Conservation (phyloP, 2,888 invertebrate species). For the Atherix ibis region DNA sequence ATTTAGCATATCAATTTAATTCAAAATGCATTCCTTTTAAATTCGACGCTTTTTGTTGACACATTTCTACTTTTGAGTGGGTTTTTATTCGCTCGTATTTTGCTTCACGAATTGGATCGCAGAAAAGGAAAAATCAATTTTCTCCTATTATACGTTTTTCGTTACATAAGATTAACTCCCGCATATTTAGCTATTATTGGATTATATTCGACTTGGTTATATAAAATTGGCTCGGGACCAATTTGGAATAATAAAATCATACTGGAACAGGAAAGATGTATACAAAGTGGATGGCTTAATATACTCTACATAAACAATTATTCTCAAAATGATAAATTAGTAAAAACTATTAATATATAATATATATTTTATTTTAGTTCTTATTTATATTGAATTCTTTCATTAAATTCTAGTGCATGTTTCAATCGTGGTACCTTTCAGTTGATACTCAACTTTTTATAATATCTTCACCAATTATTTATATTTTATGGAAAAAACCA, state of each 20-base stretch:
- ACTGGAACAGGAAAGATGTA: conserved; percentile 41
- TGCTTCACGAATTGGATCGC: conserved; percentile 50
- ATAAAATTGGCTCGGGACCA: conserved; percentile 54
- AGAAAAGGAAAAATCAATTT: conserved; percentile 46
- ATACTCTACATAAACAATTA: conserved; percentile 60
- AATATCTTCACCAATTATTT: conserved; percentile 49
- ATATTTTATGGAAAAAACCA: conserved; percentile 48
- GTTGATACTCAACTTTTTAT: conserved; percentile 51
- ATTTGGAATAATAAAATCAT: conserved; percentile 49
- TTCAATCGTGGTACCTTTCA: conserved; percentile 39
- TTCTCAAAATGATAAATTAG: conserved; percentile 39
- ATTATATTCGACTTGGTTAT: conserved; percentile 56
- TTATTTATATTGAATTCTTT: background rate
- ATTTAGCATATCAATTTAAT: conserved; percentile 40
- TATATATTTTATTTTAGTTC: conserved; percentile 4
- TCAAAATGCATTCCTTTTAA: conserved; percentile 44
- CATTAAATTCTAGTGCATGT: conserved; percentile 33
- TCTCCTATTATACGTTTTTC: conserved; percentile 42
- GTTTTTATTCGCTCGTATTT: conserved; percentile 50
- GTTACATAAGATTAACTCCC: conserved; percentile 59
- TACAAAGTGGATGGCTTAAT: conserved; percentile 57
- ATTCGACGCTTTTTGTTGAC: conserved; percentile 55
- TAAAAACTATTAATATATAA: too few species aligned
- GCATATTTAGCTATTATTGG: conserved; percentile 55
- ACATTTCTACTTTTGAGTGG: conserved; percentile 55